Percentiles rank a stretch among this genome's conserved stretches.
phyloP scores from a whole-genome alignment of 2,888 invertebrate genomes.

The Odontocerum albicorne region DNA sequence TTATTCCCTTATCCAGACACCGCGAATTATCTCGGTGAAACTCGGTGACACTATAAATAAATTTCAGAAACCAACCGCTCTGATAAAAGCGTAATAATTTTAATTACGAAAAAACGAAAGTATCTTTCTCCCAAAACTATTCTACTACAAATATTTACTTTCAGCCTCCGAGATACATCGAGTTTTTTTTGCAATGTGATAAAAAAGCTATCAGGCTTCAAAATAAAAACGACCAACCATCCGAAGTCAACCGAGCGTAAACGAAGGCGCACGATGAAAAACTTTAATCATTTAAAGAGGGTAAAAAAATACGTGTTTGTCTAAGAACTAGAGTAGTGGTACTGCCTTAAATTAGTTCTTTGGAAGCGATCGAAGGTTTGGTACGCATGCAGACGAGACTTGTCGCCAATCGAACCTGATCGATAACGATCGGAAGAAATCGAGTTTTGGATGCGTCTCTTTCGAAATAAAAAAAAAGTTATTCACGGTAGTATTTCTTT shows the following conservation, averaged over 20 bases:
- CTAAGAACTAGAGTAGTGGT: conserved; percentile 13
- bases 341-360: no score
- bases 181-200: not conserved
- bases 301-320: conserved; percentile 14
- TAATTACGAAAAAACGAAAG: conserved; percentile 24
- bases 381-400: no score
- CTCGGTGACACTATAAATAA: conserved; percentile 6
- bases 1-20: not conserved
- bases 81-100: conserved; percentile 4
- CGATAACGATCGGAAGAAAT: no score
- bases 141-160: conserved; percentile 29
- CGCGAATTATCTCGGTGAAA: conserved; percentile 1
- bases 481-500: no score
- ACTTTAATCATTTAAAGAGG: no score
- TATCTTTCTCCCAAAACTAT: conserved; percentile 5
- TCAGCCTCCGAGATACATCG: conserved; percentile 14
- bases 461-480: no score
- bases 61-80: not conserved
- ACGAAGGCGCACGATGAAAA: conserved; percentile 12
- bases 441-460: no score
- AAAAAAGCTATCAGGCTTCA: no score
- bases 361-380: no score
- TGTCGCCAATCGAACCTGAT: no score
- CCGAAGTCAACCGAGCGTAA: conserved; percentile 9
- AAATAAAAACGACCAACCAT: not conserved